phyloP scores from a whole-genome alignment of 2,797 vertebrate species.

The Scarus forsteni region DNA sequence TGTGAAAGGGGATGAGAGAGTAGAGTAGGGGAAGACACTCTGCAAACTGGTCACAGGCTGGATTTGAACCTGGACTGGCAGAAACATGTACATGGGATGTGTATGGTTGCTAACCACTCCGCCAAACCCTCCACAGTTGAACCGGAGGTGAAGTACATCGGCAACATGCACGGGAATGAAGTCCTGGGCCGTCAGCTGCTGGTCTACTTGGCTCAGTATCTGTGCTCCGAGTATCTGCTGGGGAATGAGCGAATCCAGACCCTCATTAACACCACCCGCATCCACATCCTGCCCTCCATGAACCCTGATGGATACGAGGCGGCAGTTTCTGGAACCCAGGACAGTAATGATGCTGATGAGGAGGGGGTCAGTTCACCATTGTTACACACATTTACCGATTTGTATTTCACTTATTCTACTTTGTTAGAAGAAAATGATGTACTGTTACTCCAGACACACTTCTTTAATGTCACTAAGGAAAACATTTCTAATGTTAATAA shows the following conservation, averaged over 20 bases:
- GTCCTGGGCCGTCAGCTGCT: conserved; percentile 94
- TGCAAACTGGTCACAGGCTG: no score
- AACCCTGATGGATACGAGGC: conserved; percentile 96
- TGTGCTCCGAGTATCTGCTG: conserved; percentile 93
- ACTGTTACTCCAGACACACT: no score
- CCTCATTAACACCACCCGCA: conserved; percentile 92
- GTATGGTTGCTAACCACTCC: no score
- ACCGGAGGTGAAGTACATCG: conserved; percentile 94
- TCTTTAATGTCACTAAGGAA: no score
- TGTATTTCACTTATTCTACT: no score
- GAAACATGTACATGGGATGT: no score
- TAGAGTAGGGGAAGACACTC: no score
- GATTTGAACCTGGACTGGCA: no score
- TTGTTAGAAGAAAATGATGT: no score
- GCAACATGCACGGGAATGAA: conserved; percentile 96
- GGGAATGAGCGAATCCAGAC: conserved; percentile 92
- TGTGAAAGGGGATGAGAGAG: no score
- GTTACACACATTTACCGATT: no score
- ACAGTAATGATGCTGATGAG: conserved; percentile 59
- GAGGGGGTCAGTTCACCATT: conserved; percentile 70
- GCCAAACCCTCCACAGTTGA: conserved; percentile 90
- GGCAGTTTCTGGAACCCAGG: conserved; percentile 86
- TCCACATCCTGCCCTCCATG: conserved; percentile 96
- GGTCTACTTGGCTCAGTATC: conserved; percentile 92
- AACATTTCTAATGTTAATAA: no score